Evolutionary conservation across 1,140 invertebrate species (phyloP), one percentile per base, ranked within the genome.

Genomic region (Ostrea denselamellosa): DNA sequence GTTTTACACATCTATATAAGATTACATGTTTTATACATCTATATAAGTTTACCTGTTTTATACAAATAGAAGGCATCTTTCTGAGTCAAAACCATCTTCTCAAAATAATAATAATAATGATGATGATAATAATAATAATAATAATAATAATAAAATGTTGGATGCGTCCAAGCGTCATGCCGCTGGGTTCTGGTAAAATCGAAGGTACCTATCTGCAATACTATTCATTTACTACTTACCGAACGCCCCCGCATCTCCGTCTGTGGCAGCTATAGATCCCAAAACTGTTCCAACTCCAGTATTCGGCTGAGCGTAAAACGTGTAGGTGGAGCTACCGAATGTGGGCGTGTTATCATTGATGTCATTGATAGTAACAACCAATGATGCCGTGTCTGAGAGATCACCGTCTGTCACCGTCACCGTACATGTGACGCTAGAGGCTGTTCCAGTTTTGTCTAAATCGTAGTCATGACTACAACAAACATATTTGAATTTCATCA

Each of bases 271-370:
- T 34, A 86, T 82, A n/a, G 52, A 34, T 53, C 87, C 87, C 53
- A 88, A 22, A 53, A 53, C 51, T 8, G 71, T 65, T 22, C 87
- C 87, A 65, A 88, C 81, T 5, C 34, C 53, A 34, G 77, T 68
- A 22, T 28, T 44, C 2, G 77, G 51, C 8, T 28, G n/a, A 17
- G 85, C 81, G 28, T 86, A 86, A 65, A 88, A 83, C 2, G 85
- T 86, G 25, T 88, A 88, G 5, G 51, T 22, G 9, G 54, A 28
- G 25, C 83, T 81, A 28, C 34, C 71, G 81, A 88, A 88, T n/a
- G 53, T 54, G 8, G 87, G 87, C n/a, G 71, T 83, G 51, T 88
- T 82, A 68, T 86, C 87, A 34, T 88, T 88, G n/a, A 83, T 58
- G 85, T 88, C 58, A 52, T 62, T 25, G 4, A 88, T 82, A 0